Percentiles rank a stretch among this genome's conserved stretches.
Evolutionary conservation across 2,797 vertebrate species (phyloP).

Genomic region (Scleropages formosus): DNA sequence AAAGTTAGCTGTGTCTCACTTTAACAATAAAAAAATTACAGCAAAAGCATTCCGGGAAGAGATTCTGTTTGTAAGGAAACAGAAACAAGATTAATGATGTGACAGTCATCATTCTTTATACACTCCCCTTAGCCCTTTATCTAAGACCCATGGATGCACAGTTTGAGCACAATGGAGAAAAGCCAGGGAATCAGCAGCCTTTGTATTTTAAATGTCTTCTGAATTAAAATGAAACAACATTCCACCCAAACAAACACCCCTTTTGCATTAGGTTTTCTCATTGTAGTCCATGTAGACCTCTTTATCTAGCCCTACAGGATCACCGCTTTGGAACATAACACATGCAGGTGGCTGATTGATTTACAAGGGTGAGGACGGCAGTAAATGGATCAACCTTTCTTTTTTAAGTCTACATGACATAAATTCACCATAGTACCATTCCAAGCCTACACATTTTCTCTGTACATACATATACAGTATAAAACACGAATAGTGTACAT

Average conservation of each 20-base stretch:
- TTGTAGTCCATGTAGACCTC: conserved; percentile 48
- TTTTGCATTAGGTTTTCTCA: conserved; percentile 24
- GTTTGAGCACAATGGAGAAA: conserved; percentile 50
- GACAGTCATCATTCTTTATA: conserved; percentile 55
- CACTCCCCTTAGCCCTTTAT: conserved; percentile 51
- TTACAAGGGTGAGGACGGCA: conserved; percentile 30
- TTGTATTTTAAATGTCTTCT: conserved; percentile 44
- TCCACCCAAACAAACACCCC: conserved; percentile 44
- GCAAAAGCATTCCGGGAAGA: conserved; percentile 40
- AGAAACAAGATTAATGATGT: conserved; percentile 59
- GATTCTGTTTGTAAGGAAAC: conserved; percentile 33
- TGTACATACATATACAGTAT: no score
- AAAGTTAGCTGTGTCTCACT: background rate
- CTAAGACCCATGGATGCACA: conserved; percentile 49
- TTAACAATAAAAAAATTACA: conserved; percentile 31
- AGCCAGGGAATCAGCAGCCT: conserved; percentile 46
- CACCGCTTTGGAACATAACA: conserved; percentile 36
- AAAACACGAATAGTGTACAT: no score
- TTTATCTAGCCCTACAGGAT: conserved; percentile 53
- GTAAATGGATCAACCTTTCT: conserved; percentile 17
- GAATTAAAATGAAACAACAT: conserved; percentile 43
- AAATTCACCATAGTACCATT: no score
- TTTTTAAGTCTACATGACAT: background rate
- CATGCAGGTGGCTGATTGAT: conserved; percentile 34
- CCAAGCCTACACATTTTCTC: no score